Evolutionary conservation across 2,888 invertebrate species (phyloP), one percentile per base, ranked within the genome.

Genomic region (Tribolium freemani): DNA sequence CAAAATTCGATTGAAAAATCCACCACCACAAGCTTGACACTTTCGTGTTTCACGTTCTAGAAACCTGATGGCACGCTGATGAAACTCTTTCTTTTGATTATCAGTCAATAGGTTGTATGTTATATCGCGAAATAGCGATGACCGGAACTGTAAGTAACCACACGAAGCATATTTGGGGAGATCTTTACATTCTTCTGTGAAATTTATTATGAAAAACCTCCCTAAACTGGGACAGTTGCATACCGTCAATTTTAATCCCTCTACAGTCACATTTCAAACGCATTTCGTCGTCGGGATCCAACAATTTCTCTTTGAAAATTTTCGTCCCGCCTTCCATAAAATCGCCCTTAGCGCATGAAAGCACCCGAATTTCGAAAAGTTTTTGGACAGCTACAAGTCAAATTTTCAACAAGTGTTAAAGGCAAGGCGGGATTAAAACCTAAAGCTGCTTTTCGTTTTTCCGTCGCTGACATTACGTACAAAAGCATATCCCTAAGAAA

Each of bases 101-200:
- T 91, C 91, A 0, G 91, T 91, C 46, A 92, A 83, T 54, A 91
- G 83, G 71, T 90, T 89, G 77, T 92, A 92, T 3, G 90, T 90
- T 0, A 89, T 90, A 11, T 89, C 88, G 20, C 90, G 87, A 80
- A 92, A 91, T 68, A 88, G 81, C 0, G 88, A 82, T 73, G 90
- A 88, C 51, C 88, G 87, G 78, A 92, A 92, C 61, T 89, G 88
- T 85, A 92, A 88, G 77, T 89, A 89, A 2, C 90, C 90, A 76
- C 92, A 92, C 26, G 89, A 90, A 0, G 92, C 91, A 74, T 91
- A 91, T 76, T 85, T 85, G 0, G 91, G 91, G 8, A 92, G 82
- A 79, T 90, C 89, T 38, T 80, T 75, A 72, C 89, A 88, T 57
- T 83, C 81, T 0, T 87, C 91, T 91, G 76, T 21, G 84, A 26